Base-by-base conservation (phyloP, 2,888 invertebrate genomes). In the Eugnorisma glareosa region DNA sequence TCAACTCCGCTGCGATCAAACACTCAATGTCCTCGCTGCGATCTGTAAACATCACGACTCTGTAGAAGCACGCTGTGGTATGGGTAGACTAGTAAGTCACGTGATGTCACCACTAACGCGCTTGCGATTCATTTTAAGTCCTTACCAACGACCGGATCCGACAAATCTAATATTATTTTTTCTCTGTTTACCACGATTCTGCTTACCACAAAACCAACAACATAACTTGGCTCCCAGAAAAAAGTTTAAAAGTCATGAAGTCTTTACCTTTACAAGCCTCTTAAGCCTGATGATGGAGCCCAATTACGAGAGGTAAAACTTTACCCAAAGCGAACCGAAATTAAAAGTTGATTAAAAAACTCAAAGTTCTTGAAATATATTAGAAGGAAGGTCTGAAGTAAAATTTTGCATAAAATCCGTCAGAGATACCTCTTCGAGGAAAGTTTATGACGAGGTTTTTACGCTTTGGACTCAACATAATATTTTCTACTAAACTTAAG, bases 331-430 rank as follows among this genome's bases (percentile, higher is more conserved):
- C 67, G 61, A 83, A 43, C 71, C 71, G 24, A 84, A 83, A 84
- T 79, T 83, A 86, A 84, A 84, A 86, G 66, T 79, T 86, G 79
- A 84, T 84, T 86, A 84, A 84, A 86, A 83, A 84, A 31, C 73
- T 79, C 72, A 54, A 84, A 83, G 75, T 83, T 76, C 59, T 61
- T 75, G 73, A 74, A 74, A 76, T 76, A 79, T 83, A 75, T 77
- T 77, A 86, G n/a, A 21, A 59, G 63, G 67, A 57, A 48, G 74
- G 70, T 35, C 59, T 71, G 48, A 40, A n/a, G 48, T 45, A 31
- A 61, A 63, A 66, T 75, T 57, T 71, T 82, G n/a, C 57, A 67
- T 66, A 69, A 79, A 86, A 78, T 77, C 61, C 54, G 24, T n/a
- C 64, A 66, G 35, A 70, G 63, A 59, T 67, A 66, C 59, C 43